A percentile compares a stretch with the other conserved stretches of the same genome.
Evolutionary conservation across 1,140 invertebrate genomes (phyloP).

Genomic region (Dinoponera quadriceps): DNA sequence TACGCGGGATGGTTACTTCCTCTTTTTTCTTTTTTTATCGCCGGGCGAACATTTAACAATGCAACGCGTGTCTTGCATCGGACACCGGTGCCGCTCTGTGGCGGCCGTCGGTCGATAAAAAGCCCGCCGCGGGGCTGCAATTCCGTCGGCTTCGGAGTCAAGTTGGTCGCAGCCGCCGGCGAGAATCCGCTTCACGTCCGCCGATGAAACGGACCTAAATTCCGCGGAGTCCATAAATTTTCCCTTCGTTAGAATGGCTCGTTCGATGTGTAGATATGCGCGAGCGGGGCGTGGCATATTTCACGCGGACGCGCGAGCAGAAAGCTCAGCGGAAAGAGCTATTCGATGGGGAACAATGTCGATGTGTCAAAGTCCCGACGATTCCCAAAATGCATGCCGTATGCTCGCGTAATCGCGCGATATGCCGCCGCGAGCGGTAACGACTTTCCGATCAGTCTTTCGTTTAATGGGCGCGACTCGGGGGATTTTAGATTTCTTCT

Average conservation of each 20-base stretch:
- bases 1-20: neutral
- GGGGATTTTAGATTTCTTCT: neutral
- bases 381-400: constrained; percentile 24
- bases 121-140: neutral
- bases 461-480: constrained; percentile 40
- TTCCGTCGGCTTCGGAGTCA: constrained; percentile 38
- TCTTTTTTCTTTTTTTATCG: constrained; percentile 58
- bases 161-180: constrained; percentile 30
- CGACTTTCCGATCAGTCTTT: constrained; percentile 31
- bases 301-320: constrained; percentile 15
- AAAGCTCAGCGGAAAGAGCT: constrained; percentile 25
- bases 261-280: neutral
- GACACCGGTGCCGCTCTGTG: neutral
- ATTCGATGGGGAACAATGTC: constrained; percentile 50
- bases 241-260: constrained; percentile 48
- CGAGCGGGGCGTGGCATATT: constrained; percentile 12
- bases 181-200: neutral
- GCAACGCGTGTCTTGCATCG: constrained; percentile 46
- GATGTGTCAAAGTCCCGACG: constrained; percentile 46
- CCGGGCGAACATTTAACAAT: constrained; percentile 58
- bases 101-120: constrained; percentile 61
- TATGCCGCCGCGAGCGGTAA: neutral
- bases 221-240: constrained; percentile 59
- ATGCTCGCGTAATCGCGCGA: neutral
- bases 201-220: constrained; percentile 43